A percentile compares a stretch with the other conserved stretches of the same genome.
Conservation (phyloP, 1,140 invertebrate species). For the Metaphire vulgaris region DNA sequence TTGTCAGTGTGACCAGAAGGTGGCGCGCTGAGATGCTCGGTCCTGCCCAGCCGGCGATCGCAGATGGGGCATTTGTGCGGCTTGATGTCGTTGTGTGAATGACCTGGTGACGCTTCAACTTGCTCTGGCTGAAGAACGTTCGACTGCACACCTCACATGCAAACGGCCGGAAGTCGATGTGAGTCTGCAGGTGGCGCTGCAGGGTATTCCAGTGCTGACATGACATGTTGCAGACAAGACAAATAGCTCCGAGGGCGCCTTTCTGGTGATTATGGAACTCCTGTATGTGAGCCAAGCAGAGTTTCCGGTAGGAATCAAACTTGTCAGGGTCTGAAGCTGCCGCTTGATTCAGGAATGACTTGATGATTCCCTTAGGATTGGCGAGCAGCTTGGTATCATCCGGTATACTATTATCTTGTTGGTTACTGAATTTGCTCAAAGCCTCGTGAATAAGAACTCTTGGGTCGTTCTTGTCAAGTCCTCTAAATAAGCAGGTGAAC, state of each 20-base stretch:
- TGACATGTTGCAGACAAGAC: constrained; percentile 20
- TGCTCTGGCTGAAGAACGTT: constrained; percentile 25
- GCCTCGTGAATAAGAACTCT: constrained; percentile 10
- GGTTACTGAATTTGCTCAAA: constrained; percentile 7
- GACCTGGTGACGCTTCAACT: constrained; percentile 24
- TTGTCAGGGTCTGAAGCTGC: constrained; percentile 8
- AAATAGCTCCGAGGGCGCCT: background rate
- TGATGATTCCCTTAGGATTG: constrained; percentile 15
- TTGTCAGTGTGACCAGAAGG: constrained; percentile 24
- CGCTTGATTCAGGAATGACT: constrained; percentile 11
- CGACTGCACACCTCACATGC: constrained; percentile 19
- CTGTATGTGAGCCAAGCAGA: constrained; percentile 16
- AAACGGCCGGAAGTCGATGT: constrained; percentile 23
- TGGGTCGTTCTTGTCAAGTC: constrained; percentile 2
- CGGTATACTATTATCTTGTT: background rate
- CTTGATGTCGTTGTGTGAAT: constrained; percentile 28
- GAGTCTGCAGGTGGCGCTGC: constrained; percentile 25
- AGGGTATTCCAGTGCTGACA: constrained; percentile 18
- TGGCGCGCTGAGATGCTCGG: constrained; percentile 27
- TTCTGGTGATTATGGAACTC: constrained; percentile 17
- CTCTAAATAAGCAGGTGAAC: background rate
- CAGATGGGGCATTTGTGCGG: constrained; percentile 28
- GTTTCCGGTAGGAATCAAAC: constrained; percentile 7
- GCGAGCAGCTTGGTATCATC: constrained; percentile 16
- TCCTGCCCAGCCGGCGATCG: constrained; percentile 11